Evolutionary conservation across 2,113 vertebrate genomes (phyloP), one percentile per base, ranked within the genome.

Genomic region (Puffinus mauretanicus): DNA sequence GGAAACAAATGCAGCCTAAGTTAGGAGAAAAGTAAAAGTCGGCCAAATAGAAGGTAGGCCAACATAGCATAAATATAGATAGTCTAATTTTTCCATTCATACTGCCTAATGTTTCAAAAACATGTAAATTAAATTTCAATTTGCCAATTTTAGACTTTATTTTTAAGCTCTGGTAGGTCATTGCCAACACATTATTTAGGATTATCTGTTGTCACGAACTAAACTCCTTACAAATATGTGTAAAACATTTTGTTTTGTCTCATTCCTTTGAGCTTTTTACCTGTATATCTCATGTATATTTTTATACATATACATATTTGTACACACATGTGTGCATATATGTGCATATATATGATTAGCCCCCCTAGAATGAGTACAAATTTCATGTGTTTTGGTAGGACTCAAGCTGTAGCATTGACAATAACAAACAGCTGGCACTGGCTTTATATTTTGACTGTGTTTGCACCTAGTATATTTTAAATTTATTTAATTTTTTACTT

Each of bases 1-100:
- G 88, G 87, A 86, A 97, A 90, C 91, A 93, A 97, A 90, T 16
- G 19, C 65, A 57, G 24, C 26, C 60, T 25, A n/a, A 88, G 64
- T 66, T n/a, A 16, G 47, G 84, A 90, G 67, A 27, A 26, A 62
- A 76, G 62, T 14, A 52, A 13, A 83, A 93, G 51, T 38, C 10
- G 34, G 62, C 80, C 81, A 51, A 44, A 47, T 6, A 21, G 7
- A 76, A 85, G 69, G 70, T 91, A 60, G 84, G n/a, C 77, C 81
- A 64, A 4, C 12, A 0, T 65, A 27, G 52, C 88, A 47, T 9
- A 67, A 85, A 72, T 34, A 6, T 4, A 75, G 66, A 49, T 30
- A 46, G 40, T 6, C 54, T 13, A 3, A 21, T 61, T 85, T 94
- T 87, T 69, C 77, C 83, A 20, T 79, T 76, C n/a, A 0, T 67